These are phyloP conservation scores for Psittacus erithacus DNA, from an alignment of 2,113 vertebrate species.

Conservation along the genomic window DNA sequence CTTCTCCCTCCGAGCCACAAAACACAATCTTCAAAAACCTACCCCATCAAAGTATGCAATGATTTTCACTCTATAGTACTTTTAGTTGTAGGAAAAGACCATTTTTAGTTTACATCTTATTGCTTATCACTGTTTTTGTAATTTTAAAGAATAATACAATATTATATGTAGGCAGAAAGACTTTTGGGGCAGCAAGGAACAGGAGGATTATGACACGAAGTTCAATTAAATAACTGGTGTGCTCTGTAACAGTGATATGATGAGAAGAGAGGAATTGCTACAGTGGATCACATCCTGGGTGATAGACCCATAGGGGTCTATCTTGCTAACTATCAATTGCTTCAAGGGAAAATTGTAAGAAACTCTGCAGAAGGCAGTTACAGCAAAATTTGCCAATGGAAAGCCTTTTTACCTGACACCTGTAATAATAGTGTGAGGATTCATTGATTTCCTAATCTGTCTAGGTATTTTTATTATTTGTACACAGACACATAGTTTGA, in stretches of 20 bases:
- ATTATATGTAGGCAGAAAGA: neutral
- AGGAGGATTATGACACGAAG: neutral
- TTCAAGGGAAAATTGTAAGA: neutral
- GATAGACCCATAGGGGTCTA: neutral
- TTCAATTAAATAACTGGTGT: neutral
- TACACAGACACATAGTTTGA: neutral
- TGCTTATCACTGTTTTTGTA: neutral
- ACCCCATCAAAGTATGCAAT: neutral
- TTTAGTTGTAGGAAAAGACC: neutral
- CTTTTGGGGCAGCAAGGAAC: neutral
- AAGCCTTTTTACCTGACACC: neutral
- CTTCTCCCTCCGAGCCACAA: neutral
- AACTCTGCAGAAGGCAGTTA: neutral
- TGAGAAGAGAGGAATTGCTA: neutral
- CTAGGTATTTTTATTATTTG: neutral
- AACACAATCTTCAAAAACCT: neutral
- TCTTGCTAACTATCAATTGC: neutral
- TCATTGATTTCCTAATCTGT: neutral
- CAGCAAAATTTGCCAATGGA: neutral
- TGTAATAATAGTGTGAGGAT: neutral
- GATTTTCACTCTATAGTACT: neutral
- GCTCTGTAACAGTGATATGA: neutral
- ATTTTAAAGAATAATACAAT: neutral
- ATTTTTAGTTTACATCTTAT: neutral
- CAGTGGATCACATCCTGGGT: neutral